These are phyloP conservation scores for Eremobia ochroleuca DNA, from an alignment of 2,888 invertebrate genomes.

Conservation along the genomic window DNA sequence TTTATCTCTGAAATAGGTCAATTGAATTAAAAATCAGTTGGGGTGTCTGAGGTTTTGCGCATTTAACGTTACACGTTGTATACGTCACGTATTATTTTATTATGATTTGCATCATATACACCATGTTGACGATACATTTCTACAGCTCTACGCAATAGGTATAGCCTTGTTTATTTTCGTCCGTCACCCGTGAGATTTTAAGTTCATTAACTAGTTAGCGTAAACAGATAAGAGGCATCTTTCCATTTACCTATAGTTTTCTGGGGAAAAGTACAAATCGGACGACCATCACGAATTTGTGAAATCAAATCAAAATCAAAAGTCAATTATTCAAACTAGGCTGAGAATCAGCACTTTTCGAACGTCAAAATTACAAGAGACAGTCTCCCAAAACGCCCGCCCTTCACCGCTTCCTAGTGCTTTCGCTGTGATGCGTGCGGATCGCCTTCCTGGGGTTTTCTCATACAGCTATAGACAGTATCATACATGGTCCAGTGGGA, in stretches of 20 bases:
- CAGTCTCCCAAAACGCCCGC: too few relatives aligned
- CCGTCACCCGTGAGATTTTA: not conserved
- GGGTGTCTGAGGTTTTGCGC: too few relatives aligned
- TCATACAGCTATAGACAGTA: not conserved
- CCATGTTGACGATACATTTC: not conserved
- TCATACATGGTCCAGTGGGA: not conserved
- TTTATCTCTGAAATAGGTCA: too few relatives aligned
- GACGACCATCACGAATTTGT: not conserved
- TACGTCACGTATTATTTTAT: not conserved
- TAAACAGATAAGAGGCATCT: not conserved
- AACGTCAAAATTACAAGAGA: too few relatives aligned
- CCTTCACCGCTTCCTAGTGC: too few relatives aligned
- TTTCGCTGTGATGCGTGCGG: not conserved
- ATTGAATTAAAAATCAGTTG: too few relatives aligned
- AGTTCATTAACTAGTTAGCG: not conserved
- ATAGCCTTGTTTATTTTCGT: constrained; percentile 8
- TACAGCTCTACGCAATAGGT: not conserved
- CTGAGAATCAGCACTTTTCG: too few relatives aligned
- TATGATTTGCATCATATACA: not conserved
- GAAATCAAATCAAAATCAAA: too few relatives aligned
- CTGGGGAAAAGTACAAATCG: not conserved
- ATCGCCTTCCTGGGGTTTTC: not conserved
- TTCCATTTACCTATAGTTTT: not conserved
- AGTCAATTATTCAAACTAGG: too few relatives aligned
- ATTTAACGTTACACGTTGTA: too few relatives aligned